Base-by-base conservation (phyloP, 2,113 vertebrate genomes). In the Amblyopsis rosae region DNA sequence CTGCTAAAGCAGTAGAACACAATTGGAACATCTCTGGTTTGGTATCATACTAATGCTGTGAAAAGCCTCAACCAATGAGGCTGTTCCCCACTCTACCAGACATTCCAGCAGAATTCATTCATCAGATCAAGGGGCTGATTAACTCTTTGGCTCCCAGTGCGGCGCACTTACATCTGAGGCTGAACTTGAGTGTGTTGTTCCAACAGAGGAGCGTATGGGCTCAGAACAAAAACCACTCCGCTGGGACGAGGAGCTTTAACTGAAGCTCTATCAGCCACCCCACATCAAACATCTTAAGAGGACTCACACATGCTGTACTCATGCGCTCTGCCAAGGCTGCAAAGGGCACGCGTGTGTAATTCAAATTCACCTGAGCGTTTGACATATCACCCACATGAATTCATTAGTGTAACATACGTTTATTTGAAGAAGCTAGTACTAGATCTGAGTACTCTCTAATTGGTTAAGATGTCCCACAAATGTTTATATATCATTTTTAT, bases 171-270 rank as follows among this genome's bases (percentile, higher is more conserved):
- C 65, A 83, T 82, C 79, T 82, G 26, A 26, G 26, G 2, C 76
- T 84, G 84, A 87, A 89, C 80, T 75, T 77, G 58, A 85, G 82
- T 79, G 85, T 73, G 83, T 84, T 89, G 82, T 85, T 88, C 71
- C 73, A 67, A 70, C 82, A 75, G 84, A 62, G 62, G 82, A 82
- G 89, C 84, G 82, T 72, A 50, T 63, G 56, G 84, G 76, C 84
- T 82, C 67, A 73, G 82, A 90, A 90, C 89, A 92, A 91, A 92
- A 87, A n/a, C 66, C 6, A 73, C 9, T 85, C 86, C 80, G 13
- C 76, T 66, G 89, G 89, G 90, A 90, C 88, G 68, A 60, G 82
- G 75, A 82, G 83, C 79, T 82, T 8, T 70, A 81, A 61, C 84
- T 65, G 69, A 72, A 83, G 79, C 75, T 72, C 69, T 73, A 77